Conservation (phyloP, 1,140 invertebrate species). For the Uloborus diversus region DNA sequence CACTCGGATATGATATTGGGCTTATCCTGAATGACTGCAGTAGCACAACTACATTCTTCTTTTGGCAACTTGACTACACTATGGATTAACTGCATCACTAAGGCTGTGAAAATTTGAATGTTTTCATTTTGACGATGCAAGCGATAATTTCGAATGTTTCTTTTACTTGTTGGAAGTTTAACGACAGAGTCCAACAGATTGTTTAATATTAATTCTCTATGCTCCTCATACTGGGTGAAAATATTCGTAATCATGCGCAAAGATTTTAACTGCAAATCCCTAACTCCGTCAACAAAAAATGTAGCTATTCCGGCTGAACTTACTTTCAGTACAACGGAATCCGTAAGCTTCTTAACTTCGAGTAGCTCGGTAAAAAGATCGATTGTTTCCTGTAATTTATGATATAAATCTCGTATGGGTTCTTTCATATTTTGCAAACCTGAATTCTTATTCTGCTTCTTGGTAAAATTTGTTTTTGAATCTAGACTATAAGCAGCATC, state of each 20-base stretch:
- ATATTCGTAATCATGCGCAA: constrained; percentile 94
- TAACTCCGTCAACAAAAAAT: constrained; percentile 98
- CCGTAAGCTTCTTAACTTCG: constrained; percentile 88
- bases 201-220: constrained; percentile 89
- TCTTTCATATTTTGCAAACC: constrained; percentile 74
- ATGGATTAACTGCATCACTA: constrained; percentile 96
- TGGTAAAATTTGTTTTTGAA: constrained; percentile 67
- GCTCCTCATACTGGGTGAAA: constrained; percentile 95
- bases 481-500: constrained; percentile 95
- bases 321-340: constrained; percentile 80
- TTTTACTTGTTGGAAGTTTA: constrained; percentile 93
- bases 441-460: constrained; percentile 70
- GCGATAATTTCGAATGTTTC: constrained; percentile 75
- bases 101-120: constrained; percentile 97
- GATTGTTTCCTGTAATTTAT: constrained; percentile 90
- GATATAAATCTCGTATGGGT: constrained; percentile 82
- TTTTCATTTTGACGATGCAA: constrained; percentile 85
- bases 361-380: constrained; percentile 88
- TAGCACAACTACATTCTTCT: constrained; percentile 52
- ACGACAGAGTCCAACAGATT: constrained; percentile 98
- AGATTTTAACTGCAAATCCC: constrained; percentile 94
- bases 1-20: background rate
- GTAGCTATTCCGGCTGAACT: constrained; percentile 93
- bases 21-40: too few relatives aligned
- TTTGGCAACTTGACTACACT: constrained; percentile 92